These are phyloP conservation scores for Leucophenga varia DNA, from an alignment of 1,140 invertebrate genomes.

Conservation along the genomic window DNA sequence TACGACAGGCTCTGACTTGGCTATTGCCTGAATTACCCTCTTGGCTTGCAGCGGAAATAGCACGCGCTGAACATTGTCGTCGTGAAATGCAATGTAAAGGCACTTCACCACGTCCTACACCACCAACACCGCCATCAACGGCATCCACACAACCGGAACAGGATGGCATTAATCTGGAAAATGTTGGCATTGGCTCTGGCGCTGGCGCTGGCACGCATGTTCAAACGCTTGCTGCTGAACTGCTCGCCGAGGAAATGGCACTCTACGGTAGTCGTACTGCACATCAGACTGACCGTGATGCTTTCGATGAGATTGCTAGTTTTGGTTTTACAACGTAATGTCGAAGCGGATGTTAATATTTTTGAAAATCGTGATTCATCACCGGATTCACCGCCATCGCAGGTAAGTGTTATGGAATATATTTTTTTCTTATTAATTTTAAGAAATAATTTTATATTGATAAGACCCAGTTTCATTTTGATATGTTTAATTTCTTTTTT, in stretches of 20 bases:
- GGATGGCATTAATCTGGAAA: conserved; percentile 23
- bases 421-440: too few relatives aligned
- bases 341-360: conserved; percentile 51
- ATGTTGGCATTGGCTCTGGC: too few relatives aligned
- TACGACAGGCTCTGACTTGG: conserved; percentile 70
- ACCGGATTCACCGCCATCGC: conserved; percentile 52
- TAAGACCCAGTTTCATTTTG: neutral
- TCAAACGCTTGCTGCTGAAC: too few relatives aligned
- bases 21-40: conserved; percentile 89
- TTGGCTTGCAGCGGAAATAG: conserved; percentile 88
- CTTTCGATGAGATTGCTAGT: conserved; percentile 25
- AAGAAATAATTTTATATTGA: too few relatives aligned
- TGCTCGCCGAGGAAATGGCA: conserved; percentile 43
- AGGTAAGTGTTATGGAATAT: conserved; percentile 31
- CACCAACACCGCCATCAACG: conserved; percentile 52
- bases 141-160: conserved; percentile 51
- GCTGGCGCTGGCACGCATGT: too few relatives aligned
- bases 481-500: neutral
- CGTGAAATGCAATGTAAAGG: conserved; percentile 66
- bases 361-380: conserved; percentile 49
- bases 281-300: neutral
- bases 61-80: conserved; percentile 79
- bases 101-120: conserved; percentile 50
- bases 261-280: conserved; percentile 27
- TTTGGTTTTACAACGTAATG: conserved; percentile 28